Base-by-base conservation (phyloP, 2,797 vertebrate species). In the Hippopotamyrus pictus region DNA sequence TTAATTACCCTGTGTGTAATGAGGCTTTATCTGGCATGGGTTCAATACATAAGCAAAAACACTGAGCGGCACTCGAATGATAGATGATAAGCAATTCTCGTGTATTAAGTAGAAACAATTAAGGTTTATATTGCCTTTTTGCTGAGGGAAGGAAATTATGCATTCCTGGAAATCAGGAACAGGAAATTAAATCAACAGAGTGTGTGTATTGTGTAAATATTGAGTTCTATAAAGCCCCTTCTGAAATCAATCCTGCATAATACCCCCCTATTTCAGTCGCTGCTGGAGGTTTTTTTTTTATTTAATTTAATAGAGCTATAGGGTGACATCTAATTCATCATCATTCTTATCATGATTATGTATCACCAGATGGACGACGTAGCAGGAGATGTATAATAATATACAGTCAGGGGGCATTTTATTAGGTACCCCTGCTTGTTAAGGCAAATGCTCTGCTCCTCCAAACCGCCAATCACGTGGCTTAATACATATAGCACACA, bases 101-200 rank as follows among this genome's bases (percentile, higher is more conserved):
- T 62, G 19, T 41, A 76, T 73, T 83, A 83, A 82, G 73, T 37
- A 84, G 51, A 59, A 29, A 48, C 59, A 62, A 50, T 51, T 37
- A 86, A 14, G 14, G 25, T 12, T 76, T 73, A 88, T 73, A 73
- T 59, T 86, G 82, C 46, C 29, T 73, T 85, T 62, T 65, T 53
- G 59, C 14, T 51, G n/a, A 84, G 73, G 50, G 5, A 89, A 44
- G 59, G 54, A 53, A 33, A 89, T 54, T 73, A 87, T 51, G 37
- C 37, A 46, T 89, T 89, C 51, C 69, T 25, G 12, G 37, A 44
- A 57, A 89, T 76, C 62, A 87, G 85, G 86, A 89, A 87, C 62
- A 87, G 89, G 86, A 89, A 76, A 89, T 89, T 87, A 87, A 87
- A 89, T 54, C 17, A 76, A 12, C 57, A 53, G 44, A 50, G 33